Percentiles rank a stretch among this genome's conserved stretches.
Evolutionary conservation across 2,888 invertebrate species (phyloP).

Genomic region (Aricia artaxerxes): DNA sequence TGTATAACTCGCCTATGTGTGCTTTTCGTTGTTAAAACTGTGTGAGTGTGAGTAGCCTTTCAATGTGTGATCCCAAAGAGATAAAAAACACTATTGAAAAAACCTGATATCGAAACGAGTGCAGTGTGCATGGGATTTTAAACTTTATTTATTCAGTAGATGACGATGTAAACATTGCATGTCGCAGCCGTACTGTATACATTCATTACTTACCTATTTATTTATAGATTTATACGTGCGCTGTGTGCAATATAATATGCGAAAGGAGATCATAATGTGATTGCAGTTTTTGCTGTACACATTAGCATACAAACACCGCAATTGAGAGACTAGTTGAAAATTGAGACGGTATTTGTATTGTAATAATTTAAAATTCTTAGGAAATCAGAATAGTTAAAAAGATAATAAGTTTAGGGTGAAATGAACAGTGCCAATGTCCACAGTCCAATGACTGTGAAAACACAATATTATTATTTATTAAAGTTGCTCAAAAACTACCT

Average conservation of each 20-base stretch:
- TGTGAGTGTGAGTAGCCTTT: conserved; percentile 16
- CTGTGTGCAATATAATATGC: not conserved
- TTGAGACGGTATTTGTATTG: not conserved
- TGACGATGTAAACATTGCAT: conserved; percentile 24
- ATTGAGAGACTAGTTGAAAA: not conserved
- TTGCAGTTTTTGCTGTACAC: not conserved
- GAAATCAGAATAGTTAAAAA: no score
- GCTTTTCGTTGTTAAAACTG: conserved; percentile 48
- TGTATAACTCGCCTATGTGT: conserved; percentile 53
- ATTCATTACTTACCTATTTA: not conserved
- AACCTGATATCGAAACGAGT: conserved; percentile 29
- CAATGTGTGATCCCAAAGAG: conserved; percentile 16
- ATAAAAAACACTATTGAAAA: conserved; percentile 30
- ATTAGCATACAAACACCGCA: not conserved
- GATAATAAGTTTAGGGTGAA: no score
- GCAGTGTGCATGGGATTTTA: conserved; percentile 22
- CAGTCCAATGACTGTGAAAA: no score
- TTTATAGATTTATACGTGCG: not conserved
- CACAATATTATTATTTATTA: no score
- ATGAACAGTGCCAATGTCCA: no score
- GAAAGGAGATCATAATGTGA: not conserved
- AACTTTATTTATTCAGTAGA: conserved; percentile 10
- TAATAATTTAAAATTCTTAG: not conserved
- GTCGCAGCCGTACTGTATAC: conserved; percentile 8
- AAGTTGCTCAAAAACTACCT: no score